Conservation (phyloP, 2,113 vertebrate species). For the Nannospalax galili region DNA sequence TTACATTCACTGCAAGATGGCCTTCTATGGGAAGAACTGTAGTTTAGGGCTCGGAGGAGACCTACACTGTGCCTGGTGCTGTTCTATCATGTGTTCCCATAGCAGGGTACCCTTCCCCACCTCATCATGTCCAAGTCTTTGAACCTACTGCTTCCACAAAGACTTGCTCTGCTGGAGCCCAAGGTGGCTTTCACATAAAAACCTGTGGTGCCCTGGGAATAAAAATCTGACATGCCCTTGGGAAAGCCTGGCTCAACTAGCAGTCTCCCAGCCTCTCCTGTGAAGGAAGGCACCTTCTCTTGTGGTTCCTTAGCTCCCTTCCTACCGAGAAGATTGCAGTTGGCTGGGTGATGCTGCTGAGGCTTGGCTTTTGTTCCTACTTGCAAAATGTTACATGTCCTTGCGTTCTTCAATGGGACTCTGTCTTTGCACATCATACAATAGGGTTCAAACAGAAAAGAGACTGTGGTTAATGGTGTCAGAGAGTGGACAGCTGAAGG, state of each 20-base stretch:
- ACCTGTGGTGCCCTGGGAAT: neutral
- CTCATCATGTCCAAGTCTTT: neutral
- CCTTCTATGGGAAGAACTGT: neutral
- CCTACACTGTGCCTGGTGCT: neutral
- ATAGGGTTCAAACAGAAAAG: neutral
- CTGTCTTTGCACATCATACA: neutral
- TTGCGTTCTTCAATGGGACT: neutral
- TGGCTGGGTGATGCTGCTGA: neutral
- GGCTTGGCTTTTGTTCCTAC: neutral
- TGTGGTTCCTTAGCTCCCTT: accelerated
- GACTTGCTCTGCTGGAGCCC: neutral
- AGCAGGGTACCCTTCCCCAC: neutral
- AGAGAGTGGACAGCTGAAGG: neutral
- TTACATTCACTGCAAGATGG: neutral
- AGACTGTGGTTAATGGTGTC: neutral
- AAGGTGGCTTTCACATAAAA: neutral
- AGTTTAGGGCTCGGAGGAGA: neutral
- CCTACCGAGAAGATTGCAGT: accelerated
- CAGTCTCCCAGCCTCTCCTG: no score
- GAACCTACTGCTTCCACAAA: neutral
- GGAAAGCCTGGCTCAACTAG: neutral
- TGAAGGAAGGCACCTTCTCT: no score
- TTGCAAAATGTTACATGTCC: neutral
- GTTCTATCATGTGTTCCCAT: no score
- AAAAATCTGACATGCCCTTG: neutral